These are phyloP conservation scores for Diaperis boleti DNA, from an alignment of 2,888 invertebrate species.

Conservation along the genomic window DNA sequence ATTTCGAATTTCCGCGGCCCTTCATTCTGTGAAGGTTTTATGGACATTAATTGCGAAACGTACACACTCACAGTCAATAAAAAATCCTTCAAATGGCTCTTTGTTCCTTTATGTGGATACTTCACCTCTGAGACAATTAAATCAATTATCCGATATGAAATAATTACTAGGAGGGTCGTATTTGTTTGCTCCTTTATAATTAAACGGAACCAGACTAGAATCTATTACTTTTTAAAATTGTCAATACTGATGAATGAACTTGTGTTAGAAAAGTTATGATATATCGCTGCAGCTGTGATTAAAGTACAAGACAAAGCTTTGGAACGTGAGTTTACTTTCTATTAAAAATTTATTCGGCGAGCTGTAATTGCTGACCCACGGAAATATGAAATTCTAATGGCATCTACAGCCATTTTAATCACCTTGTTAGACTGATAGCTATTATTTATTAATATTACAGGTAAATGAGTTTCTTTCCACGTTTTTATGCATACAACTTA, in stretches of 20 bases:
- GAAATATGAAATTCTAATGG: background rate
- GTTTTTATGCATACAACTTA: too few species aligned
- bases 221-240: constrained; percentile 1
- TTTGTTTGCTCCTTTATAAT: background rate
- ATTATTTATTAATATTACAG: too few species aligned
- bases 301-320: background rate
- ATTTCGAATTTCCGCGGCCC: too few species aligned
- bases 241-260: background rate
- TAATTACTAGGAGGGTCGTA: constrained; percentile 2
- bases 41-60: too few species aligned
- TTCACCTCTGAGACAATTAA: background rate
- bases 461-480: too few species aligned
- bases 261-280: background rate
- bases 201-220: background rate
- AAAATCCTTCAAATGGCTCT: background rate
- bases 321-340: background rate
- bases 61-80: background rate
- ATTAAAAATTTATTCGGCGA: background rate
- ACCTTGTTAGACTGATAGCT: too few species aligned
- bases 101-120: background rate
- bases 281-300: background rate
- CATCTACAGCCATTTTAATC: too few species aligned
- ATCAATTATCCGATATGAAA: background rate
- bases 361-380: background rate
- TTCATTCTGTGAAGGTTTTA: too few species aligned